A percentile compares a stretch with the other conserved stretches of the same genome.
phyloP scores from a whole-genome alignment of 1,140 invertebrate genomes.

The Bombus sylvicola region DNA sequence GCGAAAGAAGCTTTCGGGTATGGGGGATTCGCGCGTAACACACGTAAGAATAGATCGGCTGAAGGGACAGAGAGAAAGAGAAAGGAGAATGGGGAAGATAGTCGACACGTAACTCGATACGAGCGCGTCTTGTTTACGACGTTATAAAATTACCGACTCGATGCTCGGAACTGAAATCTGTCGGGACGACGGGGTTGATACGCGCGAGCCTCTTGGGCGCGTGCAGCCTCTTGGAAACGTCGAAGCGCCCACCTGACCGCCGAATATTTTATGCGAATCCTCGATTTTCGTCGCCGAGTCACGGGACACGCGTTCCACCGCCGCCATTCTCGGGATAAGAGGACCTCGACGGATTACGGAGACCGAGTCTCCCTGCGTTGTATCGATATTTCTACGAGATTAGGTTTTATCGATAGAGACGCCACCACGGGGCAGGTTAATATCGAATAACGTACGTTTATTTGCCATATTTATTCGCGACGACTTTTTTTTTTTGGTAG shows the following conservation, averaged over 20 bases:
- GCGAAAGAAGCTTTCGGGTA: neutral
- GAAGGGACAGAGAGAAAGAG: neutral
- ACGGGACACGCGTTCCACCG: neutral
- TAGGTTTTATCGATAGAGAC: neutral
- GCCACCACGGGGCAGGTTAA: too few species aligned
- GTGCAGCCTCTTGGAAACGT: conserved; percentile 26
- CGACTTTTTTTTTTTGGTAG: too few species aligned
- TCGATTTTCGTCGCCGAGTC: conserved; percentile 16
- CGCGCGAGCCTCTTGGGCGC: neutral
- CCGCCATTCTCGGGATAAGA: neutral
- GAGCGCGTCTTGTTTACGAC: conserved; percentile 78
- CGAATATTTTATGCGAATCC: conserved; percentile 34
- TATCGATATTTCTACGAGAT: neutral
- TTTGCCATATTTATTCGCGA: too few species aligned
- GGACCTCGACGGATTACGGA: neutral
- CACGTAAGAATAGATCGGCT: neutral
- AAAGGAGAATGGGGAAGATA: conserved; percentile 31
- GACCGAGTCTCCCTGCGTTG: neutral
- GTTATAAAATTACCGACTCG: conserved; percentile 80
- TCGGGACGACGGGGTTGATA: conserved; percentile 69
- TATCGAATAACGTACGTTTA: too few species aligned
- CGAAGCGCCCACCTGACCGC: neutral
- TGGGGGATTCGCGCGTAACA: neutral
- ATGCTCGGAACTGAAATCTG: conserved; percentile 77
- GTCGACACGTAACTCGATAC: conserved; percentile 79